Evolutionary conservation across 2,113 vertebrate species (phyloP), one percentile per base, ranked within the genome.

Genomic region (Chascanopsetta lugubris): DNA sequence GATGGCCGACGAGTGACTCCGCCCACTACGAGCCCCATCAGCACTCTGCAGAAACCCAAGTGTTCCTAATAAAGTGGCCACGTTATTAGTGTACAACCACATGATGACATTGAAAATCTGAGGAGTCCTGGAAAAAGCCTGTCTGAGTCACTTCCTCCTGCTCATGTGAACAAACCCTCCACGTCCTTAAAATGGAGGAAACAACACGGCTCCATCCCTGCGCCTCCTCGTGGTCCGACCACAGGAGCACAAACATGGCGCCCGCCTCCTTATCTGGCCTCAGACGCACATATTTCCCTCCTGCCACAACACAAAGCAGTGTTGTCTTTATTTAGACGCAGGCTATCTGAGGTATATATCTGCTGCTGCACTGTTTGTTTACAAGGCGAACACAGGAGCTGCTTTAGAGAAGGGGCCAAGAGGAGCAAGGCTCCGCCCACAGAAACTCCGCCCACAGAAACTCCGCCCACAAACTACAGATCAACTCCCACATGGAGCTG

Each of bases 341-440:
- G 24, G 65, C 57, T 75, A 71, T 88, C 86, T 77, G 69, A 60
- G 50, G 69, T 64, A 45, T 64, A 45, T 45, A 77, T 87, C 87
- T 72, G 72, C 27, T 51, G 26, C 27, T 17, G 65, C 71, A 85
- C 80, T 88, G 85, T 87, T 77, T 72, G 61, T 51, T 54, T 59
- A 64, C 83, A 67, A 71, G 65, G 84, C 30, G 17, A 61, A 66
- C 51, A 69, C 34, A 72, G 55, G 79, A 68, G 58, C n/a, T 22
- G 54, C 82, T 84, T 79, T 84, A 21, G 51, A 75, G 45, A 8
- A n/a, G 58, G 77, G 68, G 83, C 81, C 75, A 66, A 79, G 47
- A 65, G 4, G 12, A 4, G 15, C 34, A 36, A 26, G 8, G 25
- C 54, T 12, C 50, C 4, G 36, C 61, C 17, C 46, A 25, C 3